Evolutionary conservation across 2,797 vertebrate species (phyloP).

Genomic region (Hylomyscus alleni): DNA sequence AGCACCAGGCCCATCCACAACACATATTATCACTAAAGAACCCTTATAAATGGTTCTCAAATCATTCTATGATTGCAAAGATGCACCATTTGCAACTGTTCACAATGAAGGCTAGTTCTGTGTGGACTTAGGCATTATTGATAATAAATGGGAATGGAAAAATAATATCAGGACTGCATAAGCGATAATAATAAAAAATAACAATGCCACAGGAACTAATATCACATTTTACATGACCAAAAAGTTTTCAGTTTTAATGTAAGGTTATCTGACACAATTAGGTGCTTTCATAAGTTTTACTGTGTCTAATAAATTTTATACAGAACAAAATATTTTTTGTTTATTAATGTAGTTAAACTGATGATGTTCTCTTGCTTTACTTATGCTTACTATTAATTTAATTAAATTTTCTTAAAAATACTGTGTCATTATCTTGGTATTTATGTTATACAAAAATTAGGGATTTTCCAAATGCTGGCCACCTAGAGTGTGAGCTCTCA

Average conservation of each 20-base stretch:
- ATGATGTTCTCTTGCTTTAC: background rate
- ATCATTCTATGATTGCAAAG: background rate
- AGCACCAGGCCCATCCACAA: too few relatives aligned
- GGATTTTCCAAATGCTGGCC: background rate
- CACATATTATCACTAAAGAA: background rate
- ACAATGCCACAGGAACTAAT: background rate
- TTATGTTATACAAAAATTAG: background rate
- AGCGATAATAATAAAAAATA: background rate
- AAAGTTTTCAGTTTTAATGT: conserved; percentile 1
- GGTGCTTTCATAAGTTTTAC: background rate
- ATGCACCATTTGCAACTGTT: background rate
- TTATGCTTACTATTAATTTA: background rate
- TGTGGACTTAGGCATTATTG: background rate
- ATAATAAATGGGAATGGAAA: background rate
- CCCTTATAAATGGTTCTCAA: background rate
- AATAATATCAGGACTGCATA: background rate
- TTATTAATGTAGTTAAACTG: conserved; percentile 4
- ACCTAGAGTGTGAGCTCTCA: background rate
- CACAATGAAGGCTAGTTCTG: background rate
- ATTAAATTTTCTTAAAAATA: background rate
- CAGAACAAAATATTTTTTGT: background rate
- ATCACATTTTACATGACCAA: background rate
- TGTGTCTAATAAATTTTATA: background rate
- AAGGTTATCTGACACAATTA: background rate
- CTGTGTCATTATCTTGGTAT: background rate